phyloP scores from a whole-genome alignment of 2,797 vertebrate genomes.

The Nannoperca australis region DNA sequence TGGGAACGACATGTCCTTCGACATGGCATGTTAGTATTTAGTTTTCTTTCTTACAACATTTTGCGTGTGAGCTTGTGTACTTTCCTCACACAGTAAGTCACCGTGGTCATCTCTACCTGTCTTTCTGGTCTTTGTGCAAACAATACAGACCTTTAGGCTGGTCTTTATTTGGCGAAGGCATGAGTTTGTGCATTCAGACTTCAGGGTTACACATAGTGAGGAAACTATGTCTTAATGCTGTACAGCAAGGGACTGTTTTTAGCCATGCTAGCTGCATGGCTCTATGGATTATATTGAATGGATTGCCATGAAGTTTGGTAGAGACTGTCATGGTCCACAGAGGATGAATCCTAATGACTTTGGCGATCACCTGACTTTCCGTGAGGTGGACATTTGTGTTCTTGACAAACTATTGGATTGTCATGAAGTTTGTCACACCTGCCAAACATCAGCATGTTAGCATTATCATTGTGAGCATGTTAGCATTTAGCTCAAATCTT shows the following conservation, averaged over 20 bases:
- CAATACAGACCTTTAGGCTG: background rate
- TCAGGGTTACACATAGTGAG: background rate
- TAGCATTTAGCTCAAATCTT: background rate
- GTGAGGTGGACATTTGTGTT: too few species aligned
- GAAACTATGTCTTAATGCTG: background rate
- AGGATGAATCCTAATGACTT: background rate
- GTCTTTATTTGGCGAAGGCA: background rate
- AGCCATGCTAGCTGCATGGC: background rate
- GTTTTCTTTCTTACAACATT: too few species aligned
- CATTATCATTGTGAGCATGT: background rate
- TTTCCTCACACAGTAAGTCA: background rate
- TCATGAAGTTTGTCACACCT: background rate
- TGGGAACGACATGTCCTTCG: slow-evolving; percentile 97
- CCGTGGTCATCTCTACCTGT: background rate
- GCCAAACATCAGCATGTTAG: background rate
- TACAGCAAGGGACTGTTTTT: background rate
- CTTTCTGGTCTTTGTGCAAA: slow-evolving; percentile 20
- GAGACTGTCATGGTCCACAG: background rate
- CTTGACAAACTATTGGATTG: background rate
- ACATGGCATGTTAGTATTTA: slow-evolving; percentile 94
- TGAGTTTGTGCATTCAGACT: background rate
- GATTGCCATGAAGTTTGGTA: background rate
- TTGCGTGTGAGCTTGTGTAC: background rate
- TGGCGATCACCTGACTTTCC: background rate
- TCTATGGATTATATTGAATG: background rate